Evolutionary conservation across 2,888 invertebrate species (phyloP).

Genomic region (Eilema depressum): DNA sequence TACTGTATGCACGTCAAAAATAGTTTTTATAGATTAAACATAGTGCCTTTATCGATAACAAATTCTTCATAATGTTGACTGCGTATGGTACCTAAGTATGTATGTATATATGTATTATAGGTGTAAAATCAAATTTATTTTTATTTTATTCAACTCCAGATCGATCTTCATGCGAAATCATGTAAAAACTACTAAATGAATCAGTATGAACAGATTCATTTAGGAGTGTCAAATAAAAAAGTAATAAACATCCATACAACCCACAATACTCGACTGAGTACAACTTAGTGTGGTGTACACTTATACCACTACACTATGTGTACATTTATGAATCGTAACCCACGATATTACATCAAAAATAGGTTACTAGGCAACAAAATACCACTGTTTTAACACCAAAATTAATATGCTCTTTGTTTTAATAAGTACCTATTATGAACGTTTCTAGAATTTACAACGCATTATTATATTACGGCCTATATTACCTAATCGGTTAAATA

Average conservation of each 20-base stretch:
- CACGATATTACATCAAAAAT: conserved; percentile 1
- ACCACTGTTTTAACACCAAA: conserved; percentile 22
- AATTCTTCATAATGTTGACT: too few relatives aligned
- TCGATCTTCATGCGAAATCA: too few relatives aligned
- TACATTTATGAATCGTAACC: conserved; percentile 6
- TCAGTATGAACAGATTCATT: too few relatives aligned
- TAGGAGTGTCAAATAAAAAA: too few relatives aligned
- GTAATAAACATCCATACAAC: neutral
- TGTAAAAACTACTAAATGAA: too few relatives aligned
- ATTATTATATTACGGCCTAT: conserved; percentile 22
- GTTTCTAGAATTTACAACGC: conserved; percentile 19
- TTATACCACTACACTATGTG: neutral
- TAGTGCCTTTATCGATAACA: too few relatives aligned
- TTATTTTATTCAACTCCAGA: too few relatives aligned
- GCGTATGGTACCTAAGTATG: too few relatives aligned
- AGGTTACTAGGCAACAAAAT: conserved; percentile 17
- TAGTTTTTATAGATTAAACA: too few relatives aligned
- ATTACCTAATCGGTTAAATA: conserved; percentile 43
- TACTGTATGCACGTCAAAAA: too few relatives aligned
- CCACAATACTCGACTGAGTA: neutral
- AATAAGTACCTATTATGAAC: conserved; percentile 10
- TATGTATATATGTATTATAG: too few relatives aligned
- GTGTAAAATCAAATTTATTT: too few relatives aligned
- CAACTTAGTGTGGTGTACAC: accelerated
- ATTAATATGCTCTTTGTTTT: neutral